Evolutionary conservation across 1,140 invertebrate species (phyloP), one percentile per base, ranked within the genome.

Genomic region (Mercenaria mercenaria): DNA sequence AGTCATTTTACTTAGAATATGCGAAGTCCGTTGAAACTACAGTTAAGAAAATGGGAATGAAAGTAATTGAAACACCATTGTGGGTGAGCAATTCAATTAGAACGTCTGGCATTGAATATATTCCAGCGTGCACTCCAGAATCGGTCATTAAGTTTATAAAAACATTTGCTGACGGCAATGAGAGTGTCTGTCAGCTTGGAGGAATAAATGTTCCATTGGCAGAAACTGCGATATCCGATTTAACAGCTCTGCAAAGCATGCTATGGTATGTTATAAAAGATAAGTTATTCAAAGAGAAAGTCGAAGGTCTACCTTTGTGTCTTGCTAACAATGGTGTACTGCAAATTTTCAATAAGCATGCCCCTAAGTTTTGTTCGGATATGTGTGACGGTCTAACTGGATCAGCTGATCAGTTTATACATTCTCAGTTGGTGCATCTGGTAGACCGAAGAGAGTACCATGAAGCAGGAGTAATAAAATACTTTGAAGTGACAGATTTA

Each of bases 1-100:
- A 13, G 6, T 29, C 26, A 29, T 47, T 47, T 47, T 8, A 47
- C 43, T 18, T 8, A n/a, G 20, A n/a, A n/a, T 13, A 29, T 61
- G 20, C 6, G n/a, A 6, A n/a, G 10, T 29, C 10, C 4, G 32
- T 43, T 23, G 69, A 41, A 43, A 39, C 29, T 43, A 43, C 81
- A 20, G 72, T 91, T 29, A 72, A 79, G 41, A 64, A 32, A 39
- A n/a, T 90, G 32, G 85, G 82, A 34, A 89, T 91, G 87, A 91
- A 90, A 67, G 13, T 91, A 67, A 76, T 91, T 39, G 67, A 86
- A 26, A 52, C 82, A 18, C 76, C 91, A 76, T 23, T n/a, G 18
- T 23, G 29, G 29, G 77, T 91, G n/a, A 39, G 37, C 18, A 29
- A 56, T 23, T 34, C 79, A 11, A 52, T 91, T 23, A 2, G 76